phyloP scores from a whole-genome alignment of 2,113 vertebrate species.

The Vombatus ursinus region DNA sequence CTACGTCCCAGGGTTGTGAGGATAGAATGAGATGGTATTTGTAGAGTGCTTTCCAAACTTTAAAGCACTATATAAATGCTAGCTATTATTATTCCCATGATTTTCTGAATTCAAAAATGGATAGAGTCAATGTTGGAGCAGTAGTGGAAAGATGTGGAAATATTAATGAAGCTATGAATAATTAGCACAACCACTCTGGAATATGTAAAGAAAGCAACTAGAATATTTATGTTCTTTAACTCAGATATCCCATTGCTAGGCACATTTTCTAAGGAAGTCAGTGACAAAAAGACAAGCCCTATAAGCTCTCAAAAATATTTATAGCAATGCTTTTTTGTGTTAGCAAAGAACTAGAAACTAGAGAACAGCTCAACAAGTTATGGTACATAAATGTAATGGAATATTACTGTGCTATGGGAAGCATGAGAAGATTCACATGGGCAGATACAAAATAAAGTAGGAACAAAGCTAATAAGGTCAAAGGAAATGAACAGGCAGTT shows the following conservation, averaged over 20 bases:
- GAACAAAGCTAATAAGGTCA: no score
- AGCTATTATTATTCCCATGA: background rate
- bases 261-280: background rate
- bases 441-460: background rate
- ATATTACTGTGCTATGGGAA: background rate
- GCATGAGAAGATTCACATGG: background rate
- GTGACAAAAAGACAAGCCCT: background rate
- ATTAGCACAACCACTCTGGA: background rate
- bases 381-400: background rate
- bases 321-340: background rate
- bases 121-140: background rate
- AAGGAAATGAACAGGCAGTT: no score
- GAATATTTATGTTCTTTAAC: background rate
- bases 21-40: no score
- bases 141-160: background rate
- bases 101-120: background rate
- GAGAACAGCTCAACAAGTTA: background rate
- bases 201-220: background rate
- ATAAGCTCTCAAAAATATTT: background rate
- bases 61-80: background rate
- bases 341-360: background rate
- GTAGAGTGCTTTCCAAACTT: background rate
- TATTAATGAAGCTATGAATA: background rate
- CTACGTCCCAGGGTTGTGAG: no score
- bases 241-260: no score